A percentile compares a stretch with the other conserved stretches of the same genome.
Conservation (phyloP, 2,113 vertebrate species). For the Asarcornis scutulata region DNA sequence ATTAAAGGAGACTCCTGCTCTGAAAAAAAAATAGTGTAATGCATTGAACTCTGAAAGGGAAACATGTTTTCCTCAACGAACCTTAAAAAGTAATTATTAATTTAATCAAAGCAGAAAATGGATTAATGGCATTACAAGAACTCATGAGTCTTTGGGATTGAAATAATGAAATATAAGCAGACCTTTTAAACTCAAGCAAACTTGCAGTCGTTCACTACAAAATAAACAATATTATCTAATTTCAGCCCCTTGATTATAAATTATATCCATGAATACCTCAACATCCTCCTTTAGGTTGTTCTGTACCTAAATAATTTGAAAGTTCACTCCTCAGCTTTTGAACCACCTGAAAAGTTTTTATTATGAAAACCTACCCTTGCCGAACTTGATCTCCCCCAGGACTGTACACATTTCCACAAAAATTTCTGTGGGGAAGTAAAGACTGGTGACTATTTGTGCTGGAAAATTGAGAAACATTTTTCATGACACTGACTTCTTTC, state of each 20-base stretch:
- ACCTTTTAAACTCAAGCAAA: background rate
- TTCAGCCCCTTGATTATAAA: background rate
- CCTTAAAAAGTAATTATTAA: background rate
- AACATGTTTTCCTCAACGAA: background rate
- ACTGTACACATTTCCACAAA: background rate
- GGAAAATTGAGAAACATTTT: background rate
- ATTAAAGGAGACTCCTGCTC: constrained; percentile 33
- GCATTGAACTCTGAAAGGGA: background rate
- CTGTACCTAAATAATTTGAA: background rate
- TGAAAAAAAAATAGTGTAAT: background rate
- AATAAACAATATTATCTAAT: background rate
- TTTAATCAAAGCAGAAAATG: background rate
- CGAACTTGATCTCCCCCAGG: background rate
- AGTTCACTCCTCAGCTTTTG: background rate
- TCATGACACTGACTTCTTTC: background rate
- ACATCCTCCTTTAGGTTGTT: background rate
- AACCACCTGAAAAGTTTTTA: background rate
- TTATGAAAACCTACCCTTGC: background rate
- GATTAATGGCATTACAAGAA: background rate
- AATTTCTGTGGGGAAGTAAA: background rate
- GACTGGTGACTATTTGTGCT: background rate
- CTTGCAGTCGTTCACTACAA: background rate
- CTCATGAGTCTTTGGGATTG: background rate
- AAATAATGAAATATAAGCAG: background rate
- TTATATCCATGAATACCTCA: background rate